Conservation (phyloP, 2,888 invertebrate species). For the Apodemia mormo region DNA sequence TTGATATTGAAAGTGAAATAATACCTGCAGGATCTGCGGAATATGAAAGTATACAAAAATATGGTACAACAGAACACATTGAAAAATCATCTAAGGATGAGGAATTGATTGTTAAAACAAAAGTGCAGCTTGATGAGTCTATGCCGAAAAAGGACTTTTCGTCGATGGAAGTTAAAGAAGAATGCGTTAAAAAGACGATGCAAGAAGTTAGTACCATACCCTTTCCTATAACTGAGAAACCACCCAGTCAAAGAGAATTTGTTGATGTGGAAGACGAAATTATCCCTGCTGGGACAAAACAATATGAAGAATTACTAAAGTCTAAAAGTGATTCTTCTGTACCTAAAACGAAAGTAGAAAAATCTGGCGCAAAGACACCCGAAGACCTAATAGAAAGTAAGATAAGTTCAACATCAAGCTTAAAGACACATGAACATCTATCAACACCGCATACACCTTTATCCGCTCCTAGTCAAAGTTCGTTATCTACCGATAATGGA, state of each 20-base stretch:
- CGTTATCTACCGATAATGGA: conserved; percentile 84
- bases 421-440: conserved; percentile 77
- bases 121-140: conserved; percentile 48
- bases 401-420: conserved; percentile 81
- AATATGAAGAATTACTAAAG: conserved; percentile 76
- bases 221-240: conserved; percentile 68
- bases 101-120: conserved; percentile 47
- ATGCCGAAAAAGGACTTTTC: conserved; percentile 36
- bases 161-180: conserved; percentile 50
- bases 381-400: conserved; percentile 75
- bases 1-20: conserved; percentile 76
- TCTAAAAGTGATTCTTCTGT: conserved; percentile 77
- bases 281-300: conserved; percentile 65
- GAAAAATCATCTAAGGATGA: conserved; percentile 42
- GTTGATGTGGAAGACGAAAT: conserved; percentile 74
- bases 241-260: conserved; percentile 74
- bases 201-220: conserved; percentile 67
- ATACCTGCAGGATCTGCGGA: conserved; percentile 70
- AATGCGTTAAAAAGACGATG: conserved; percentile 61
- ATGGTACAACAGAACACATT: conserved; percentile 57
- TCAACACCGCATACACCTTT: conserved; percentile 83
- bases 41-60: conserved; percentile 67
- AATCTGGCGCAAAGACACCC: conserved; percentile 63
- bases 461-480: conserved; percentile 84
- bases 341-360: conserved; percentile 74